phyloP scores from a whole-genome alignment of 92 coral and sea anemone genomes.

The Bergia sp. region DNA sequence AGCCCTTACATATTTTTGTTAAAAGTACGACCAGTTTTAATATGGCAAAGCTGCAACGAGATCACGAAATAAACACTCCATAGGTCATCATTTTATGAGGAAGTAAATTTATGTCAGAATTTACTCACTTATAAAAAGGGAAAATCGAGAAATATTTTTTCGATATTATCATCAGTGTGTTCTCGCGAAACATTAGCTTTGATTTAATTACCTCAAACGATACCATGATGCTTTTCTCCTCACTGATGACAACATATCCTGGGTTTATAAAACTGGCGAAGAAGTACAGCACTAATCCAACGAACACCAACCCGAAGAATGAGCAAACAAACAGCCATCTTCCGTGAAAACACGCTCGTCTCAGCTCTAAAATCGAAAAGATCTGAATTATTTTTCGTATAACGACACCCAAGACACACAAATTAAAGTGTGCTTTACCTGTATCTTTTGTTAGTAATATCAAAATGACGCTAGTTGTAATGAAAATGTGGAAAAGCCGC shows the following conservation, averaged over 20 bases:
- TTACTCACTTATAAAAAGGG: too few species aligned
- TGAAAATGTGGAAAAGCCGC: slow-evolving; percentile 78
- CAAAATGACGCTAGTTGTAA: slow-evolving; percentile 80
- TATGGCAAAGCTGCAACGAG: too few species aligned
- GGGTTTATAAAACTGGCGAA: slow-evolving; percentile 95
- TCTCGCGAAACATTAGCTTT: not conserved
- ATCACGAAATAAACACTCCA: too few species aligned
- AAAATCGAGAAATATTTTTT: not conserved
- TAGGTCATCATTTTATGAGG: too few species aligned
- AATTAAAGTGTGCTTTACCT: slow-evolving; percentile 54
- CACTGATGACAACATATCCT: slow-evolving; percentile 83
- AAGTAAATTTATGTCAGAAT: too few species aligned
- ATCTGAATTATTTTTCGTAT: not conserved
- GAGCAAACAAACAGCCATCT: slow-evolving; percentile 79
- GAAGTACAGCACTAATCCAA: slow-evolving; percentile 84
- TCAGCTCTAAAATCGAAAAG: slow-evolving; percentile 69
- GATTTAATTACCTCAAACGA: slow-evolving; percentile 80
- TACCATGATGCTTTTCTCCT: slow-evolving; percentile 83
- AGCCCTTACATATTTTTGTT: too few species aligned
- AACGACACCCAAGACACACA: not conserved
- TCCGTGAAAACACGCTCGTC: slow-evolving; percentile 76
- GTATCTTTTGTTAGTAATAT: slow-evolving; percentile 85
- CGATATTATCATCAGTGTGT: not conserved
- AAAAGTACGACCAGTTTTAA: too few species aligned
- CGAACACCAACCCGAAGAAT: slow-evolving; percentile 68